phyloP scores from a whole-genome alignment of 2,797 vertebrate genomes.

The Gadopsis bispinosus region DNA sequence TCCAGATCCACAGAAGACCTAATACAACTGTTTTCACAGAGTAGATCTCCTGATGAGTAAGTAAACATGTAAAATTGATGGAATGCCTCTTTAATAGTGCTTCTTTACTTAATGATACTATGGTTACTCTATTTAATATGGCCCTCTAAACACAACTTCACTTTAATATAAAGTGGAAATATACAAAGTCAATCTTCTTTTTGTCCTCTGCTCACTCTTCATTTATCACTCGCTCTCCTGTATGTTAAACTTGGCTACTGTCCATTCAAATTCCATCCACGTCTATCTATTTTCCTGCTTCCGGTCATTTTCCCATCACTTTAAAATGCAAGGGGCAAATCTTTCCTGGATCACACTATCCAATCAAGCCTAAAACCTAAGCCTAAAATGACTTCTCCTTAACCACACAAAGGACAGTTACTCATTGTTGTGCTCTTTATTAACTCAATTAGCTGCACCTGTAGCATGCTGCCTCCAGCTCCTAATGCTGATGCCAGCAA shows the following conservation, averaged over 20 bases:
- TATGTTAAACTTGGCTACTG: background rate
- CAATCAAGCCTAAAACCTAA: conserved; percentile 16
- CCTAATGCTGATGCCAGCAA: conserved; percentile 11
- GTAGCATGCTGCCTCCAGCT: conserved; percentile 28
- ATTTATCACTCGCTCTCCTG: background rate
- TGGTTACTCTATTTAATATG: background rate
- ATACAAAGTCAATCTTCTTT: background rate
- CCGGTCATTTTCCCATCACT: background rate
- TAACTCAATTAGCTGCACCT: conserved; percentile 36
- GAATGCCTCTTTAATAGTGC: background rate
- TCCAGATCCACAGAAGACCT: background rate
- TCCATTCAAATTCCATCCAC: background rate
- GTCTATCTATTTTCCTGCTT: background rate
- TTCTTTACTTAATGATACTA: background rate
- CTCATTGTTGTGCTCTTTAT: conserved; percentile 13
- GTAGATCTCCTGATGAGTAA: background rate
- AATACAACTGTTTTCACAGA: background rate
- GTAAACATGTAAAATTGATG: background rate
- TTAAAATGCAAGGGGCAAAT: background rate
- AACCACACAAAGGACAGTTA: conserved; percentile 7
- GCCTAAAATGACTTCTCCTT: background rate
- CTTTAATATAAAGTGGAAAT: background rate
- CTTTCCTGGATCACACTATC: conserved; percentile 22
- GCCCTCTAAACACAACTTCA: background rate
- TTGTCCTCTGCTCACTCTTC: background rate